These are phyloP conservation scores for Heliconius congener DNA, from an alignment of 1,140 invertebrate genomes.

Conservation along the genomic window DNA sequence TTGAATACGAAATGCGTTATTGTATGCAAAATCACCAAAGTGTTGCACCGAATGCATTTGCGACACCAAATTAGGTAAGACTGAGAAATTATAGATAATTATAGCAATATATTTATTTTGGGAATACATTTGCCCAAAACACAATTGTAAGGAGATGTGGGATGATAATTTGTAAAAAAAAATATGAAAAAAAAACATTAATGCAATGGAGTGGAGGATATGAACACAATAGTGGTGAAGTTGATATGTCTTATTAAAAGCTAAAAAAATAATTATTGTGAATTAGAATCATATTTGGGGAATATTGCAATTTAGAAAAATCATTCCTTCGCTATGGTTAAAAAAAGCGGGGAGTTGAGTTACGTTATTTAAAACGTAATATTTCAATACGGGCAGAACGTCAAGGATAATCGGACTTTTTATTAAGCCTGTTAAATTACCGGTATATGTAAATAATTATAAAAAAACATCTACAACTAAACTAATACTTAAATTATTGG, in stretches of 20 bases:
- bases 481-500: neutral
- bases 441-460: too few relatives aligned
- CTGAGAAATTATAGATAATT: conserved; percentile 12
- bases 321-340: too few relatives aligned
- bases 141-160: neutral
- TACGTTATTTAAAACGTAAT: too few relatives aligned
- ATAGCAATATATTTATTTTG: conserved; percentile 1
- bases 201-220: neutral
- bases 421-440: too few relatives aligned
- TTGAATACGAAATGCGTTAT: conserved; percentile 37
- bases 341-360: too few relatives aligned
- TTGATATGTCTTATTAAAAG: too few relatives aligned
- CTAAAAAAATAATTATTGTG: too few relatives aligned
- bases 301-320: too few relatives aligned
- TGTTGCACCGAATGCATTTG: conserved; percentile 18
- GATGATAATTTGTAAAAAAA: neutral
- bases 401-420: too few relatives aligned
- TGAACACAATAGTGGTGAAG: too few relatives aligned
- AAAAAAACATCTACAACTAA: neutral
- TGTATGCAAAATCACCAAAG: conserved; percentile 38
- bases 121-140: neutral
- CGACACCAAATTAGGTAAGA: conserved; percentile 7
- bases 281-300: too few relatives aligned
- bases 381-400: too few relatives aligned
- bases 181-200: neutral